These are phyloP conservation scores for Dicycla oo DNA, from an alignment of 2,888 invertebrate species.

Conservation along the genomic window DNA sequence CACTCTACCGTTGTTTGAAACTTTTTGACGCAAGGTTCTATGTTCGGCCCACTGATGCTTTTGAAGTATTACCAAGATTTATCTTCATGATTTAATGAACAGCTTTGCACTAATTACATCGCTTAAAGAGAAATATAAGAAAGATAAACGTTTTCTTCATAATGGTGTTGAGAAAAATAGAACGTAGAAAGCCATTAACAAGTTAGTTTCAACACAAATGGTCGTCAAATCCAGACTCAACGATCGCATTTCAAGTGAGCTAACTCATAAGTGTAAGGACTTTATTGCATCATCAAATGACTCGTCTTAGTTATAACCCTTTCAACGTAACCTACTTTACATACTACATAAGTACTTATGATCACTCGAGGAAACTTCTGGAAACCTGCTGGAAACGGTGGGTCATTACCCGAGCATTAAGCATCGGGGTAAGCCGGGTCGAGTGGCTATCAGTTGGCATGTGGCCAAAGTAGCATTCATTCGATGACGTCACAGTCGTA, in stretches of 20 bases:
- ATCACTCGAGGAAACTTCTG: conserved; percentile 61
- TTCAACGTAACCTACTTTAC: conserved; percentile 53
- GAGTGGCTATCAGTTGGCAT: conserved; percentile 86
- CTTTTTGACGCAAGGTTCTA: conserved; percentile 33
- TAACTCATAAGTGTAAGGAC: conserved; percentile 43
- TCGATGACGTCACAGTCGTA: conserved; percentile 78
- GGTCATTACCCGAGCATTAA: conserved; percentile 86
- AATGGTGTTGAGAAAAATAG: conserved; percentile 35
- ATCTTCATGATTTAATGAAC: conserved; percentile 42
- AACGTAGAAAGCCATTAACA: conserved; percentile 23
- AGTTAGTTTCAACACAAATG: conserved; percentile 44
- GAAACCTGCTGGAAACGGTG: conserved; percentile 77
- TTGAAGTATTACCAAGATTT: conserved; percentile 30
- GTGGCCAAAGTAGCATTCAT: conserved; percentile 82
- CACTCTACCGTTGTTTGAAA: conserved; percentile 32
- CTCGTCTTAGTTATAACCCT: conserved; percentile 54
- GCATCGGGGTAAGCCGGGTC: conserved; percentile 78
- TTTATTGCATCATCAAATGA: conserved; percentile 52
- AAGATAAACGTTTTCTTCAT: conserved; percentile 37
- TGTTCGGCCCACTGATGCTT: conserved; percentile 22
- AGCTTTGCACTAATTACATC: conserved; percentile 37
- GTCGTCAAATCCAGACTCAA: conserved; percentile 47
- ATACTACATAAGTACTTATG: conserved; percentile 53
- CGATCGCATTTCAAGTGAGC: conserved; percentile 27
- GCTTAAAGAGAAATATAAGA: conserved; percentile 13